phyloP scores from a whole-genome alignment of 64 coral and sea anemone species.

The Porites australiensis region DNA sequence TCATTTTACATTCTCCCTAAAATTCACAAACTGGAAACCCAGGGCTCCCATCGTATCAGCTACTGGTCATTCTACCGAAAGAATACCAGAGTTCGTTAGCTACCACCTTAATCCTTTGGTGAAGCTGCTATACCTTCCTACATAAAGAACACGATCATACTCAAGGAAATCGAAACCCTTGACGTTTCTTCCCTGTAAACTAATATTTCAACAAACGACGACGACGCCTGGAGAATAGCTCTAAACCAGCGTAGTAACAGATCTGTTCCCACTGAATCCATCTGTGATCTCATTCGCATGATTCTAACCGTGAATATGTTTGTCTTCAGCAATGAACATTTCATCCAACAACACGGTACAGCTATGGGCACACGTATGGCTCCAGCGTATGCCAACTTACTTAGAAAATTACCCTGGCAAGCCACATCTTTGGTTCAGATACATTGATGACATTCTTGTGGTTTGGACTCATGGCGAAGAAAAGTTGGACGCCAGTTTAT shows the following conservation, averaged over 20 bases:
- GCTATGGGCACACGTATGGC: background rate
- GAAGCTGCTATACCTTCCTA: too few species aligned
- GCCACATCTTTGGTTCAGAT: background rate
- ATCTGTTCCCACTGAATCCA: background rate
- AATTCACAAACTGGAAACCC: too few species aligned
- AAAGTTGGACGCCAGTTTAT: too few species aligned
- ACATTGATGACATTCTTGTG: background rate
- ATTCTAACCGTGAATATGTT: background rate
- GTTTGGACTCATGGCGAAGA: too few species aligned
- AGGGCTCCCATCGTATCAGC: too few species aligned
- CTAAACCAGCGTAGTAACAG: background rate
- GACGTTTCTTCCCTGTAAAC: too few species aligned
- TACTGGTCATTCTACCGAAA: too few species aligned
- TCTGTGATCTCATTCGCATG: background rate
- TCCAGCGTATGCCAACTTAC: background rate
- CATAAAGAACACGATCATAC: too few species aligned
- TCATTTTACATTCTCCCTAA: too few species aligned
- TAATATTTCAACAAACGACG: background rate
- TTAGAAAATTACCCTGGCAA: background rate
- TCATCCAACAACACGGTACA: background rate
- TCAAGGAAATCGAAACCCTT: too few species aligned
- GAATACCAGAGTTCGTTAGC: too few species aligned
- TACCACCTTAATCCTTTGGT: too few species aligned
- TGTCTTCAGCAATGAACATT: background rate
- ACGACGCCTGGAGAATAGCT: background rate